Conservation (phyloP, 2,113 vertebrate species). For the Vombatus ursinus region DNA sequence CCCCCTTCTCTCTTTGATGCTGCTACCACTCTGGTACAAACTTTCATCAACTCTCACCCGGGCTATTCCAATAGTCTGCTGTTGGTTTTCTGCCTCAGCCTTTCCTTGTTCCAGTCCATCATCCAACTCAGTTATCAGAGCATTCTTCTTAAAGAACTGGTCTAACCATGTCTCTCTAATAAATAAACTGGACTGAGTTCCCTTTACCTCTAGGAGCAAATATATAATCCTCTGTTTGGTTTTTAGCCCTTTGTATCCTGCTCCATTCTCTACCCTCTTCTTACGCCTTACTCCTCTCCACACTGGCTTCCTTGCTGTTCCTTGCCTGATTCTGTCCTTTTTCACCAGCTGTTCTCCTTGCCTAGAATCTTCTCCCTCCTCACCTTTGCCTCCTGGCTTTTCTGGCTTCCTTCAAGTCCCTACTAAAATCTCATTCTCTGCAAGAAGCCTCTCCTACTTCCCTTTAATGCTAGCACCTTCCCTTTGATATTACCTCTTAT, state of each 20-base stretch:
- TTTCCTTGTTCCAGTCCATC: neutral
- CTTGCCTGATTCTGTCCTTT: neutral
- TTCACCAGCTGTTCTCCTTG: neutral
- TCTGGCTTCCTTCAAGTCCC: neutral
- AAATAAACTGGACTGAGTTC: neutral
- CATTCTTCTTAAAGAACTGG: neutral
- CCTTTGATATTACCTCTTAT: neutral
- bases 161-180: neutral
- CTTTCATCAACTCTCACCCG: neutral
- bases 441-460: neutral
- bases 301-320: neutral
- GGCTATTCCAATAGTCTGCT: neutral
- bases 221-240: neutral
- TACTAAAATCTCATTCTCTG: neutral
- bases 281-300: neutral
- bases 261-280: neutral
- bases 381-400: no score
- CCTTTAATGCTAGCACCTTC: neutral
- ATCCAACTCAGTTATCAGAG: neutral
- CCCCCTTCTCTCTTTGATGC: neutral
- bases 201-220: neutral
- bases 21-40: neutral
- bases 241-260: neutral
- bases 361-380: neutral
- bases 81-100: no score